Base-by-base conservation (phyloP, 2,113 vertebrate genomes). In the Cairina moschata region DNA sequence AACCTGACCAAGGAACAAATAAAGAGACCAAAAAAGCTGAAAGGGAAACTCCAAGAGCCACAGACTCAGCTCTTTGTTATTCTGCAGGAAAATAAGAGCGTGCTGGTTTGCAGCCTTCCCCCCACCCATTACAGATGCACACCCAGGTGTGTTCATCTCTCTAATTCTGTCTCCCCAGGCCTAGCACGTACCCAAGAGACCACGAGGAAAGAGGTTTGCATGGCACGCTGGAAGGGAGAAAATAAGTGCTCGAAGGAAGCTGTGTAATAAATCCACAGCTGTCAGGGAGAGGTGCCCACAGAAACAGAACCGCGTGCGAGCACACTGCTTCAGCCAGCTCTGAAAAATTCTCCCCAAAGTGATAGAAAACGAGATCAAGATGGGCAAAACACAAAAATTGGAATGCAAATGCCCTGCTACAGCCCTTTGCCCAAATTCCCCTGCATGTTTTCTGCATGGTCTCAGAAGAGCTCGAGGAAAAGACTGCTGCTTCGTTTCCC, bases 271-370 rank as follows among this genome's bases (percentile, higher is more conserved):
- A 97, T 90, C 82, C 62, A 67, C 84, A 76, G 26, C 88, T 76
- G 82, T 44, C 93, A 93, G 83, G 59, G 44, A 86, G 38, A 90
- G 79, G 59, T 48, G 82, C 90, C 82, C 90, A 66, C 71, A 85
- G 90, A 95, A 82, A 83, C 71, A 65, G 65, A 68, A 69, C 20
- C 1, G 0, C 90, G 31, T 63, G 4, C 0, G 6, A 91, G 40
- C 81, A 60, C 90, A 46, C 34, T 44, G 71, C 38, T 76, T 38
- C 75, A 60, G 48, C 36, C 82, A 56, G 48, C 36, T 56, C 46
- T 58, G 13, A 36, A 76, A n/a, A 80, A 48, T 38, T 83, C 18
- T 1, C 58, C 67, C 79, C 55, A 13, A 40, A 96, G 77, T 6
- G 52, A 87, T 7, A 32, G 36, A n/a, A 95, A 91, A 92, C n/a